These are phyloP conservation scores for Rhagophthalmus giganteus DNA, from an alignment of 2,888 invertebrate genomes.

Conservation along the genomic window DNA sequence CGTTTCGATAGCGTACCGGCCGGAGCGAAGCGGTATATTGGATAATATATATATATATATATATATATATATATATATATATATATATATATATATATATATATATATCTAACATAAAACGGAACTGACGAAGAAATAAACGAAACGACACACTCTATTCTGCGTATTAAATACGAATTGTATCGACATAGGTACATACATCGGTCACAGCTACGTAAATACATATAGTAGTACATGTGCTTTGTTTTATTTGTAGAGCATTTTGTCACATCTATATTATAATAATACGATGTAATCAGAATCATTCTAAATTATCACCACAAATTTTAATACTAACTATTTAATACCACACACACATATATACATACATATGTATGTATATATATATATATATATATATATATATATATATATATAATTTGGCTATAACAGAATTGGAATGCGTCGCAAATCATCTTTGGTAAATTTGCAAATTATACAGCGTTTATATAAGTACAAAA, in stretches of 20 bases:
- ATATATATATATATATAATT: too few species aligned
- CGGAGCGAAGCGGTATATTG: slow-evolving; percentile 13
- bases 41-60: too few species aligned
- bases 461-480: slow-evolving; percentile 17
- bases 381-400: too few species aligned
- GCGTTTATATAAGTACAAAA: slow-evolving; percentile 23
- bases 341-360: slow-evolving; percentile 17
- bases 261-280: slow-evolving; percentile 7
- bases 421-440: slow-evolving; percentile 17
- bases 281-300: slow-evolving; percentile 12
- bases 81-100: too few species aligned
- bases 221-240: slow-evolving; percentile 5
- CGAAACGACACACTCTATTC: slow-evolving; percentile 3
- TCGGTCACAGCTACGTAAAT: slow-evolving; percentile 24
- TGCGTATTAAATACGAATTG: slow-evolving; percentile 23
- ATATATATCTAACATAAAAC: too few species aligned
- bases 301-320: slow-evolving; percentile 19
- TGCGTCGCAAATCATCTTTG: slow-evolving; percentile 17
- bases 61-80: too few species aligned
- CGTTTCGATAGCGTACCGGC: slow-evolving; percentile 33
- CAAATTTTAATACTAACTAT: slow-evolving; percentile 15
- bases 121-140: too few species aligned
- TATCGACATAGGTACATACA: slow-evolving; percentile 21
- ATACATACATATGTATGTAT: too few species aligned
- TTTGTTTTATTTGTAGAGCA: slow-evolving; percentile 20